A percentile compares a stretch with the other conserved stretches of the same genome.
These are phyloP conservation scores for Busseola fusca DNA, from an alignment of 2,888 invertebrate species.

Conservation along the genomic window DNA sequence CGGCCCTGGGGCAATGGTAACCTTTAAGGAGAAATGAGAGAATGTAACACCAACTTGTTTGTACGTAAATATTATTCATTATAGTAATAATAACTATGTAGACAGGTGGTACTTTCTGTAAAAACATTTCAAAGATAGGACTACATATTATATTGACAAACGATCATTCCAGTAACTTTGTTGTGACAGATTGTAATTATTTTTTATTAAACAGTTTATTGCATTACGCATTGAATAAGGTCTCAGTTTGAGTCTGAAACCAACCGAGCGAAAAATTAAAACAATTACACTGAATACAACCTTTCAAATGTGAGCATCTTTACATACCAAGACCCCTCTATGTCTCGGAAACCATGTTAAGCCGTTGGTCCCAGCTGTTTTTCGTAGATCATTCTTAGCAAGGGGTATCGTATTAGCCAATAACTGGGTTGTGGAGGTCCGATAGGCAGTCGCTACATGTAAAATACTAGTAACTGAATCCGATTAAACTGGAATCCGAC, in stretches of 20 bases:
- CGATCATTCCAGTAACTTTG: background rate
- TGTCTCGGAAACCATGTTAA: too few species aligned
- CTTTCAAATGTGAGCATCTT: too few species aligned
- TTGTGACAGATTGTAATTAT: conserved; percentile 1
- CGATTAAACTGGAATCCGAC: too few species aligned
- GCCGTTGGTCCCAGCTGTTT: too few species aligned
- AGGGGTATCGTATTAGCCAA: too few species aligned
- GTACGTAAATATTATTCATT: background rate
- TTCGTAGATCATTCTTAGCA: too few species aligned
- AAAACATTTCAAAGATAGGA: background rate
- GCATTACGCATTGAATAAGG: background rate
- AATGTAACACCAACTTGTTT: background rate
- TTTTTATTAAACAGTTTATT: background rate
- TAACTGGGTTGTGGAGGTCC: too few species aligned
- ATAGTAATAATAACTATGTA: background rate
- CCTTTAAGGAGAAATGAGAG: conserved; percentile 9
- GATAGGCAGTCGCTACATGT: too few species aligned
- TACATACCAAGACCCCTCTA: too few species aligned
- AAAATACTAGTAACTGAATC: too few species aligned
- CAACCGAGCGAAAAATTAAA: background rate
- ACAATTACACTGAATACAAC: too few species aligned
- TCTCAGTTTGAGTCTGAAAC: background rate
- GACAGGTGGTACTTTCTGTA: background rate
- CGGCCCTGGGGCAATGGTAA: too few species aligned
- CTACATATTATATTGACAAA: background rate